phyloP scores from a whole-genome alignment of 2,888 invertebrate genomes.

The Calliphora vomitoria region DNA sequence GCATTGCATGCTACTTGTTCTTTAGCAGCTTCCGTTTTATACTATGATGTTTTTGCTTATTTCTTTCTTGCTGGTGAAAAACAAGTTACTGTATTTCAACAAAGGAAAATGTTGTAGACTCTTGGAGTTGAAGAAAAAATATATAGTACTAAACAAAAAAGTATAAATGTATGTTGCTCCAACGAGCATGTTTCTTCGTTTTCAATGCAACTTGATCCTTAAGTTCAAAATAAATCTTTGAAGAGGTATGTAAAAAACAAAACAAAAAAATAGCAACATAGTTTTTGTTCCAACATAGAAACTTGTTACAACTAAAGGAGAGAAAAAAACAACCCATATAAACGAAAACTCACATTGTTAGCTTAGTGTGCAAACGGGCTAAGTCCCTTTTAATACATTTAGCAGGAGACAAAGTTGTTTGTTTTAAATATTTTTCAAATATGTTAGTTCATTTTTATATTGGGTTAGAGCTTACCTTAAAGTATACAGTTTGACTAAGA shows the following conservation, averaged over 20 bases:
- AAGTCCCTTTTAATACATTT: too few species aligned
- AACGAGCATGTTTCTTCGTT: slow-evolving; percentile 16
- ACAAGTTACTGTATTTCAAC: background rate
- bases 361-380: too few species aligned
- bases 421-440: too few species aligned
- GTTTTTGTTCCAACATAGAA: background rate
- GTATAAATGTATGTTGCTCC: background rate
- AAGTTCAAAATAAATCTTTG: slow-evolving; percentile 42
- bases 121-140: background rate
- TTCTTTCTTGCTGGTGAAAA: background rate
- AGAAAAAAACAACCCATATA: too few species aligned
- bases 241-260: background rate
- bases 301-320: too few species aligned
- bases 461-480: too few species aligned
- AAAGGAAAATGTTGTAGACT: slow-evolving; percentile 13
- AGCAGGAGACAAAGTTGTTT: too few species aligned
- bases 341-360: too few species aligned
- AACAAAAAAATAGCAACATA: background rate
- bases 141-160: background rate
- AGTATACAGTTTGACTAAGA: too few species aligned
- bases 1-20: background rate
- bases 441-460: too few species aligned
- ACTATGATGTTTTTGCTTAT: background rate
- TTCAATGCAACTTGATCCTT: slow-evolving; percentile 41
- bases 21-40: slow-evolving; percentile 7